Base-by-base conservation (phyloP, 2,888 invertebrate genomes). In the Taphrorychus bicolor region DNA sequence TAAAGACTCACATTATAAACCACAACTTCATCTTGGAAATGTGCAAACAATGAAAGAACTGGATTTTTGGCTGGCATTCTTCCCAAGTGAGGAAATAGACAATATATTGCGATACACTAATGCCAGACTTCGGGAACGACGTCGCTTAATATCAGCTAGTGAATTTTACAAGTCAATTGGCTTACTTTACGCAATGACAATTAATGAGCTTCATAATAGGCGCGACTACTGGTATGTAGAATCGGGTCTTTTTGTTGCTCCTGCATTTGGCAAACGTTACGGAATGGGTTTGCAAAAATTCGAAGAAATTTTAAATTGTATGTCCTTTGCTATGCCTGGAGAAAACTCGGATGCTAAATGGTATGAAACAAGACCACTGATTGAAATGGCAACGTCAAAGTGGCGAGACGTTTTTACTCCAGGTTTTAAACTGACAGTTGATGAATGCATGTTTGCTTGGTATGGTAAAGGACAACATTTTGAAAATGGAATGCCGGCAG, bases 351-450 rank as follows among this genome's bases (percentile, higher is more conserved):
- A 32, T 56, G 56, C 32, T 56, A 56, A 56, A 4, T 56, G 54
- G 54, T 54, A 49, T 16, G 49, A 49, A 49, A 5, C 18, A 32
- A 54, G 54, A 14, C 17, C 24, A n/a, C 41, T 56, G 32, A 56
- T 32, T 17, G 41, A 41, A 11, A 56, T 32, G 19, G 7, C 32
- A 16, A 56, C 19, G 41, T 41, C 56, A 40, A 56, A 32, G 32
- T 56, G 56, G 56, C 24, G 41, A 22, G 24, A 73, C 41, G 24
- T 60, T 53, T 60, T 60, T 32, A 60, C 24, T 18, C 60, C 52
- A 16, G 60, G 60, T 9, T 53, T 32, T 52, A 60, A 54, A 21
- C 11, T 54, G 14, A 19, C 54, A 24, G 23, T 60, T 7, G 60
- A 60, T 18, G 53, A 60, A 51, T 45, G 22, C 18, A 63, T 63